Evolutionary conservation across 1,140 invertebrate genomes (phyloP).

Genomic region (Drosophila gunungcola): DNA sequence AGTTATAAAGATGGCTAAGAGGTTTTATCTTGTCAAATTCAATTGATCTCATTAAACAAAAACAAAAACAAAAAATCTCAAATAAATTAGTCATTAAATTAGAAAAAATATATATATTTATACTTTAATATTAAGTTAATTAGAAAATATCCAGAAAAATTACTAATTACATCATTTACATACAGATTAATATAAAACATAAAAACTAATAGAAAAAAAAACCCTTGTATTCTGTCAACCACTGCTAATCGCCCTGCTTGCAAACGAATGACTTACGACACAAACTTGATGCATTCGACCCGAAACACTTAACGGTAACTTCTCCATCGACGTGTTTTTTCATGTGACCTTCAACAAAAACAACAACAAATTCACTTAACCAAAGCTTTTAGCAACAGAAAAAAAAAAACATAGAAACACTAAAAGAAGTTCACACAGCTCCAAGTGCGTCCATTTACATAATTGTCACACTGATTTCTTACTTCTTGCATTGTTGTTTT

Average conservation of each 20-base stretch:
- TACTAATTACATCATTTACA: neutral
- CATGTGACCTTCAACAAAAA: slow-evolving; percentile 66
- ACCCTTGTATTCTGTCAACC: neutral
- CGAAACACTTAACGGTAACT: slow-evolving; percentile 73
- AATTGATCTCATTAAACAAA: too few relatives aligned
- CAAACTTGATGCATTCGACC: slow-evolving; percentile 71
- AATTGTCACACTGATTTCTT: slow-evolving; percentile 77
- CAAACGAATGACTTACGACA: slow-evolving; percentile 72
- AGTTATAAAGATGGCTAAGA: too few relatives aligned
- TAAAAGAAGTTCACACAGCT: slow-evolving; percentile 47
- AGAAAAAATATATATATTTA: too few relatives aligned
- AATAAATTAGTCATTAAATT: too few relatives aligned
- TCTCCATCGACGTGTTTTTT: slow-evolving; percentile 11
- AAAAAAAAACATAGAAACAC: slow-evolving; percentile 2
- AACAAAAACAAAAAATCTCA: too few relatives aligned
- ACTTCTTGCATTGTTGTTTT: slow-evolving; percentile 25
- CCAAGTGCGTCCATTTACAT: slow-evolving; percentile 79
- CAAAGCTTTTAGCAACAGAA: slow-evolving; percentile 41
- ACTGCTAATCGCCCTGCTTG: slow-evolving; percentile 25
- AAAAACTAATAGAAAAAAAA: neutral
- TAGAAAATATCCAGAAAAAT: too few relatives aligned
- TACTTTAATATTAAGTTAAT: too few relatives aligned
- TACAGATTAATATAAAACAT: neutral
- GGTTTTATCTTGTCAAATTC: too few relatives aligned
- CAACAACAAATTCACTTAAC: slow-evolving; percentile 67